Percentiles rank a stretch among this genome's conserved stretches.
Evolutionary conservation across 2,797 vertebrate species (phyloP).

Genomic region (Sphenodon punctatus): DNA sequence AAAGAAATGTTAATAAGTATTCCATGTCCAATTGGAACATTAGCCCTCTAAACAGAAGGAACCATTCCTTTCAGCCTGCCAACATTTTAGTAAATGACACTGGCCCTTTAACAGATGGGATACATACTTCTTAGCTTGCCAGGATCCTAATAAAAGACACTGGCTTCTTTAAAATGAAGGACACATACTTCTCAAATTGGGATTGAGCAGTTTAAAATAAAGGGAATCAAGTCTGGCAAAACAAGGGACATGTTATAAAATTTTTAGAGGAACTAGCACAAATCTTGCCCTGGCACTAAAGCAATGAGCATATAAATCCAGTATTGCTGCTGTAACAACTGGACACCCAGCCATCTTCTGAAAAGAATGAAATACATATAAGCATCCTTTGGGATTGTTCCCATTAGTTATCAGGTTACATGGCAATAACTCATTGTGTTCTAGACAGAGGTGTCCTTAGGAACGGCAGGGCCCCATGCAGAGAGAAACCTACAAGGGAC

Average conservation of each 20-base stretch:
- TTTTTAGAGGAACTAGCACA: conserved; percentile 55
- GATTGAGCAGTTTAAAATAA: conserved; percentile 75
- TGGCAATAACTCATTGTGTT: rapidly evolving
- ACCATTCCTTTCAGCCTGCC: conserved; percentile 64
- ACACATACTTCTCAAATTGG: conserved; percentile 73
- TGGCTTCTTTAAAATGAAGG: conserved; percentile 75
- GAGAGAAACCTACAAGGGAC: too few species aligned
- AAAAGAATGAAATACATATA: not conserved
- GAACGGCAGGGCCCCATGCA: too few species aligned
- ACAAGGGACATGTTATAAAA: conserved; percentile 59
- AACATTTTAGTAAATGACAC: conserved; percentile 73
- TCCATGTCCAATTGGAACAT: conserved; percentile 66
- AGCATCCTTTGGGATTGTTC: not conserved
- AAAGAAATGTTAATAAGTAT: conserved; percentile 69
- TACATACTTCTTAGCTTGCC: conserved; percentile 71
- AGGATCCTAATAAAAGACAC: conserved; percentile 78
- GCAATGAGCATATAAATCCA: conserved; percentile 18
- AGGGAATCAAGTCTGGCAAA: conserved; percentile 61
- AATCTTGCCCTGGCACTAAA: conserved; percentile 52
- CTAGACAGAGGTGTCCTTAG: too few species aligned
- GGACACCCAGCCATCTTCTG: not conserved
- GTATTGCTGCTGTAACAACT: conserved; percentile 1
- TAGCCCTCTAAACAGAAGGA: conserved; percentile 66
- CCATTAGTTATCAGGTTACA: not conserved
- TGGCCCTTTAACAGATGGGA: conserved; percentile 77